These are phyloP conservation scores for Cabera pusaria DNA, from an alignment of 2,888 invertebrate genomes.

Conservation along the genomic window DNA sequence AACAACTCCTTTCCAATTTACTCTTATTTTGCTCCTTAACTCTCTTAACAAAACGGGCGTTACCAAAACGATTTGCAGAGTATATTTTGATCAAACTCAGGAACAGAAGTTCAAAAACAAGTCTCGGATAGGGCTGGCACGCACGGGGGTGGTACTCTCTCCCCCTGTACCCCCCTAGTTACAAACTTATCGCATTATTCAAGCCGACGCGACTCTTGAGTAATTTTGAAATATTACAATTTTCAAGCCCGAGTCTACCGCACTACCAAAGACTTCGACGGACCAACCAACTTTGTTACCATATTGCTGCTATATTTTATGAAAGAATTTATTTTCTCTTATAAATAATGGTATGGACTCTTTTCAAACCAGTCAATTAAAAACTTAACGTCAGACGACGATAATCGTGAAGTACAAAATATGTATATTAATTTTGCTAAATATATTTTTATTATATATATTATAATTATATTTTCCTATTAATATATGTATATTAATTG, in stretches of 20 bases:
- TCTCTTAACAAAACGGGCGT: constrained; percentile 56
- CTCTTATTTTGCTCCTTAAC: constrained; percentile 29
- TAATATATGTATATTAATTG: too few species aligned
- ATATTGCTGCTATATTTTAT: constrained; percentile 1
- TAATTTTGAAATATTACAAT: constrained; percentile 84
- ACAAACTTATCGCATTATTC: constrained; percentile 80
- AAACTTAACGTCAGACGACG: too few species aligned
- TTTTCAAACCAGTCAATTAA: too few species aligned
- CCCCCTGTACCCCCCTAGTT: constrained; percentile 39
- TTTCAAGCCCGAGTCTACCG: constrained; percentile 64
- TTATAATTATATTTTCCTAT: too few species aligned
- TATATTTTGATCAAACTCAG: constrained; percentile 78
- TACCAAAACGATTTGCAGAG: constrained; percentile 41
- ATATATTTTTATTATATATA: too few species aligned
- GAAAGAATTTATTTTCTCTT: too few species aligned
- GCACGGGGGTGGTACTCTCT: constrained; percentile 60
- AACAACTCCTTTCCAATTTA: constrained; percentile 2
- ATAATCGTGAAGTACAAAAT: too few species aligned
- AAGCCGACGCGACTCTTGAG: constrained; percentile 82
- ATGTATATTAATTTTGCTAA: too few species aligned
- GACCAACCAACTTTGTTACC: constrained; percentile 49
- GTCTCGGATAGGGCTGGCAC: constrained; percentile 63
- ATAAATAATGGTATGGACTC: too few species aligned
- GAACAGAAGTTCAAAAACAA: constrained; percentile 79
- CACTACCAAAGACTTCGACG: constrained; percentile 50